phyloP scores from a whole-genome alignment of 1,140 invertebrate species.

The Tribolium castaneum region DNA sequence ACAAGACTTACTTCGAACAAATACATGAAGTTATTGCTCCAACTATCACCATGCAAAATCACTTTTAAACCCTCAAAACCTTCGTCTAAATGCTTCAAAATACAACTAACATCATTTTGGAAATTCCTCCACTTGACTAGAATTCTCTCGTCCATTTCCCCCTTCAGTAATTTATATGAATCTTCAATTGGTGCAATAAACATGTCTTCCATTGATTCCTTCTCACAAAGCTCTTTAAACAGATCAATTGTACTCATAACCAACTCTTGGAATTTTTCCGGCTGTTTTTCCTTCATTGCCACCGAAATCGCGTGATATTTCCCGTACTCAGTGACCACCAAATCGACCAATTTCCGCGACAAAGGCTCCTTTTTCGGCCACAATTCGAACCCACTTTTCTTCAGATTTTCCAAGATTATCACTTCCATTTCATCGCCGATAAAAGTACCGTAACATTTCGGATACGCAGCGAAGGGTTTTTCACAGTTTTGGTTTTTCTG shows the following conservation, averaged over 20 bases:
- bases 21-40: conserved; percentile 57
- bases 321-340: conserved; percentile 66
- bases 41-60: conserved; percentile 54
- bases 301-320: conserved; percentile 67
- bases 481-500: neutral
- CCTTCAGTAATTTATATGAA: conserved; percentile 26
- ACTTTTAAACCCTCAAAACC: conserved; percentile 35
- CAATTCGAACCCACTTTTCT: conserved; percentile 62
- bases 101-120: neutral
- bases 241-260: conserved; percentile 15
- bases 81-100: neutral
- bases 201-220: neutral
- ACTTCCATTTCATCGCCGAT: conserved; percentile 64
- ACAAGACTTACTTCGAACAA: conserved; percentile 44
- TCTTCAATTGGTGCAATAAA: conserved; percentile 27
- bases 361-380: conserved; percentile 63
- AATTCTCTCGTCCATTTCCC: conserved; percentile 11
- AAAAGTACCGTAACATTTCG: conserved; percentile 62
- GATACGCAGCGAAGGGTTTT: conserved; percentile 54
- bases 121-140: conserved; percentile 37
- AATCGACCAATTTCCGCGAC: conserved; percentile 60
- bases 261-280: conserved; percentile 49
- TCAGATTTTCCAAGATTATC: conserved; percentile 69
- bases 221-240: conserved; percentile 25
- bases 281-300: conserved; percentile 63